These are phyloP conservation scores for Peromyscus aztecus DNA, from an alignment of 2,797 vertebrate genomes.

Conservation along the genomic window DNA sequence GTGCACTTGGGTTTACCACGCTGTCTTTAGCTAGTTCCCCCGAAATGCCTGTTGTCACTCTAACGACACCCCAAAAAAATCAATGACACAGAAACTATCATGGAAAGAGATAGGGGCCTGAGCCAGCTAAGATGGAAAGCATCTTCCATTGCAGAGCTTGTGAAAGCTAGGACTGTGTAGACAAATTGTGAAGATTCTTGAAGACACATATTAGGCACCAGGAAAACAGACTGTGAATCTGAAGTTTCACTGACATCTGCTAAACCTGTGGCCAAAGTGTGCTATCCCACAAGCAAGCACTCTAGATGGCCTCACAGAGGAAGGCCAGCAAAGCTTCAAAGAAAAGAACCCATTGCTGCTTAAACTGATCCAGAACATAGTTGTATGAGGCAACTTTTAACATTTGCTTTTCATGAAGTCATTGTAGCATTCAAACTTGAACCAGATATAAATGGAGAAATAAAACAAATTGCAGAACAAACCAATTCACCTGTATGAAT, in stretches of 20 bases:
- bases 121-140: background rate
- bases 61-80: background rate
- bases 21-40: background rate
- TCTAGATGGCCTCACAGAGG: background rate
- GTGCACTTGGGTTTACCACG: background rate
- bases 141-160: background rate
- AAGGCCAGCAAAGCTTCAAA: background rate
- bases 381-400: background rate
- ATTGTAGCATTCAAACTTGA: slow-evolving; percentile 42
- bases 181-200: background rate
- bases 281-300: background rate
- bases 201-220: background rate
- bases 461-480: background rate
- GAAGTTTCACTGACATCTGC: background rate
- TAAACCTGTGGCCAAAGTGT: background rate
- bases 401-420: slow-evolving; percentile 5
- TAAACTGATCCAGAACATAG: background rate
- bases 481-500: background rate
- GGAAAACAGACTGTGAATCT: background rate
- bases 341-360: background rate
- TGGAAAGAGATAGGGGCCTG: background rate
- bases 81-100: background rate
- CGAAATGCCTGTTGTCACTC: background rate
- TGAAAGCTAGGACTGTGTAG: background rate
- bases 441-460: background rate